Conservation (phyloP, 2,113 vertebrate species). For the Phylloscopus trochiloides region DNA sequence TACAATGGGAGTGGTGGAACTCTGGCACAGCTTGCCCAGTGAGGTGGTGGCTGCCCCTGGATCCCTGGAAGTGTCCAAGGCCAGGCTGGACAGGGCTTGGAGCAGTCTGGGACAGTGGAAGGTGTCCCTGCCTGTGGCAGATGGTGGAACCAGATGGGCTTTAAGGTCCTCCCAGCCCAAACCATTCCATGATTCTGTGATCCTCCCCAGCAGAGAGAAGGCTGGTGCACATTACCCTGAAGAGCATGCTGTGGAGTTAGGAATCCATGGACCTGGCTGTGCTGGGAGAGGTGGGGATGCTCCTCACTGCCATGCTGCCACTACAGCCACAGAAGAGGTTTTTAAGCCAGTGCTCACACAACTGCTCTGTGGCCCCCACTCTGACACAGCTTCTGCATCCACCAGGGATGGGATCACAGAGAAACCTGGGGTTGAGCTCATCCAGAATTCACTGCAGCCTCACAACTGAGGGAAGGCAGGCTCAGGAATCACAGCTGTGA, state of each 20-base stretch:
- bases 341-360: background rate
- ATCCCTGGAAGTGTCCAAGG: background rate
- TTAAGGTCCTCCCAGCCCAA: background rate
- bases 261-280: background rate
- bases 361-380: accelerated
- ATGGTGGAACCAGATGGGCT: background rate
- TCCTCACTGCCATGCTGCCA: background rate
- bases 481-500: background rate
- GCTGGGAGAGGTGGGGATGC: background rate
- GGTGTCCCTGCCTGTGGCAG: background rate
- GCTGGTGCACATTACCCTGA: background rate
- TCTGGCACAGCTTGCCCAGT: background rate
- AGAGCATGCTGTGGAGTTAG: accelerated
- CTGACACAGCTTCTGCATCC: accelerated
- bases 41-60: background rate
- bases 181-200: background rate
- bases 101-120: background rate
- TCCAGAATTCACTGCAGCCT: background rate
- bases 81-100: accelerated
- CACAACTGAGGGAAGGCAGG: background rate
- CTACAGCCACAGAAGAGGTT: background rate
- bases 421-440: background rate
- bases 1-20: background rate
- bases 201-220: background rate
- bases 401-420: background rate